phyloP scores from a whole-genome alignment of 2,888 invertebrate genomes.

The Thecocarcelia acutangulata region DNA sequence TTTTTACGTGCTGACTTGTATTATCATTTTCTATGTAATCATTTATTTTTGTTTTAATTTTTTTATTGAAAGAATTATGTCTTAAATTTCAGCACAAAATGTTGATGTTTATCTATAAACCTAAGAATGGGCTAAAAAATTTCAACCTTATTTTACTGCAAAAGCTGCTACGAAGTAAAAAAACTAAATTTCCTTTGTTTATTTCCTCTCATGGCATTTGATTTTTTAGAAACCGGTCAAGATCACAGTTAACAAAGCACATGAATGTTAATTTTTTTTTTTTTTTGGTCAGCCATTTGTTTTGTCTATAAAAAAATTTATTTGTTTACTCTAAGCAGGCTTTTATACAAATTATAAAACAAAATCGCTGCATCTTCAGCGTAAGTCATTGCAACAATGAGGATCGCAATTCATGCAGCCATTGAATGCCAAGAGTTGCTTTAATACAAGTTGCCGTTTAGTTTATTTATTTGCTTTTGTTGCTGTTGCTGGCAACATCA shows the following conservation, averaged over 20 bases:
- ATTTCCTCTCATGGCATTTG: slow-evolving; percentile 63
- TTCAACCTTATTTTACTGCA: slow-evolving; percentile 11
- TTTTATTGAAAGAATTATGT: too few relatives aligned
- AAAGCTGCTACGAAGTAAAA: slow-evolving; percentile 8
- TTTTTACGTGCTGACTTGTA: too few relatives aligned
- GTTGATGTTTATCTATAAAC: background rate
- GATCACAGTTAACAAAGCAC: slow-evolving; percentile 44
- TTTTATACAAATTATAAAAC: slow-evolving; percentile 6
- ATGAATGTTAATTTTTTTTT: slow-evolving; percentile 20
- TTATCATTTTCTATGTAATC: too few relatives aligned
- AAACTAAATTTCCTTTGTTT: slow-evolving; percentile 45
- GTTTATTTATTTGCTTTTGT: slow-evolving; percentile 32
- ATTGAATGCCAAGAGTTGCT: slow-evolving; percentile 23
- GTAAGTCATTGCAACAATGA: slow-evolving; percentile 37
- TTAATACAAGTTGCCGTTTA: slow-evolving; percentile 35
- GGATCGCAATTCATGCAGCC: slow-evolving; percentile 26
- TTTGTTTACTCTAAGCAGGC: slow-evolving; percentile 1
- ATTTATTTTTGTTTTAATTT: too few relatives aligned
- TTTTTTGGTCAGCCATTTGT: slow-evolving; percentile 2
- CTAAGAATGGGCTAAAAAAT: slow-evolving; percentile 12
- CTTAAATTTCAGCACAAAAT: too few relatives aligned
- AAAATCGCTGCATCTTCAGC: slow-evolving; percentile 21
- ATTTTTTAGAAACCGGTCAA: slow-evolving; percentile 64
- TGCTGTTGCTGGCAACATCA: slow-evolving; percentile 35
- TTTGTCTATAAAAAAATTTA: slow-evolving; percentile 5